These are phyloP conservation scores for Spodoptera litura DNA, from an alignment of 1,140 invertebrate genomes.

Conservation along the genomic window DNA sequence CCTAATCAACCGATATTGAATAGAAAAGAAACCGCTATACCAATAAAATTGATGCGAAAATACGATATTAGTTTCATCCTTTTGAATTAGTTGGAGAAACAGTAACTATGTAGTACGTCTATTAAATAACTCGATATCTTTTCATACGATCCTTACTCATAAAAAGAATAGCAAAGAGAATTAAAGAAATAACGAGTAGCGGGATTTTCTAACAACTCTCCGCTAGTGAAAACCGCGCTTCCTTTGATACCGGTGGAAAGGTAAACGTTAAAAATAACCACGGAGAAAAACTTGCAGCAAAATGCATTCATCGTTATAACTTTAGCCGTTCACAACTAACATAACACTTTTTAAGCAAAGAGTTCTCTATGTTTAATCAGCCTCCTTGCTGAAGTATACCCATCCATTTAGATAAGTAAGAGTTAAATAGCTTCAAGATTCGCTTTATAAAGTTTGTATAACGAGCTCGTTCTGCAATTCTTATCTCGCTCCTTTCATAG, in stretches of 20 bases:
- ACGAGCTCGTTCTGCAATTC: not conserved
- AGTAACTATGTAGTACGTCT: not conserved
- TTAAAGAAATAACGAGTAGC: constrained; percentile 7
- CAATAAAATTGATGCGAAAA: constrained; percentile 12
- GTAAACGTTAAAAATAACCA: constrained; percentile 30
- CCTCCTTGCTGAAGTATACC: not conserved
- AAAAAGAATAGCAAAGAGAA: constrained; percentile 1
- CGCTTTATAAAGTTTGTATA: not conserved
- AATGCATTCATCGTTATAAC: constrained; percentile 32
- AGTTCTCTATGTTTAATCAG: constrained; percentile 37
- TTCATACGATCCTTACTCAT: not conserved
- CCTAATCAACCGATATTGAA: constrained; percentile 10
- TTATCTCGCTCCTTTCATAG: not conserved
- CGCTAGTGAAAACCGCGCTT: not conserved
- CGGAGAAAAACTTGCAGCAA: not conserved
- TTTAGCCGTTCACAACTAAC: constrained; percentile 5
- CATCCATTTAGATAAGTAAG: constrained; percentile 36
- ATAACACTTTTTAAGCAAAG: constrained; percentile 17
- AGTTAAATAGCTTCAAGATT: constrained; percentile 20
- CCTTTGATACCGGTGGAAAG: constrained; percentile 32
- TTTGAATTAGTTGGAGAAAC: not conserved
- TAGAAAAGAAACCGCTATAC: not conserved
- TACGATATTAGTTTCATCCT: not conserved
- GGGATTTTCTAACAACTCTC: constrained; percentile 13
- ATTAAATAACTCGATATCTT: constrained; percentile 12